These are phyloP conservation scores for Gonocerus acuteangulatus DNA, from an alignment of 2,888 invertebrate genomes.

Conservation along the genomic window DNA sequence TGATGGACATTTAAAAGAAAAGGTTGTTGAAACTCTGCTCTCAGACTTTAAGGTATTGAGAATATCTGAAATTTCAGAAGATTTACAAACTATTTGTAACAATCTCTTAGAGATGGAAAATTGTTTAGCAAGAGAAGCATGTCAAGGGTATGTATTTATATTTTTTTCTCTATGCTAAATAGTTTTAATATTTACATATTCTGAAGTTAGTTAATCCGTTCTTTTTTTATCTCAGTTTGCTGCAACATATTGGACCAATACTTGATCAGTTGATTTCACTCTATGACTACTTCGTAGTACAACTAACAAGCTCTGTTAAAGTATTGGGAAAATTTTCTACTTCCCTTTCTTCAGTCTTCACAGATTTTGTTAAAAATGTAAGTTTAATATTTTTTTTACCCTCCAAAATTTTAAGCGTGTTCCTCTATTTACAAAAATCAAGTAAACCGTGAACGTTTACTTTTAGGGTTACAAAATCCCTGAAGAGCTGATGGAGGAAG, in stretches of 20 bases:
- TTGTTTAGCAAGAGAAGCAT: constrained; percentile 7
- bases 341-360: constrained; percentile 73
- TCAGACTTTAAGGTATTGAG: constrained; percentile 55
- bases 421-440: too few species aligned
- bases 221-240: constrained; percentile 42
- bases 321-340: constrained; percentile 75
- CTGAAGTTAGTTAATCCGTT: too few species aligned
- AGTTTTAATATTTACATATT: too few species aligned
- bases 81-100: constrained; percentile 7
- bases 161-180: too few species aligned
- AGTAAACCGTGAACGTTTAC: too few species aligned
- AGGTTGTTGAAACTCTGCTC: constrained; percentile 55
- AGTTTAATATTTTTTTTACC: constrained; percentile 31
- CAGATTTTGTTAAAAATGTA: constrained; percentile 68
- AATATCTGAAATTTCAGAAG: constrained; percentile 44
- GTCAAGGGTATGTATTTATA: constrained; percentile 22
- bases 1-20: constrained; percentile 59
- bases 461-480: constrained; percentile 83
- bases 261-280: constrained; percentile 68
- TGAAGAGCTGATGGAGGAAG: constrained; percentile 65
- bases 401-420: too few species aligned
- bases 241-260: constrained; percentile 55
- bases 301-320: constrained; percentile 69
- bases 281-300: constrained; percentile 69
- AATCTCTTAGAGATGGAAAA: background rate